phyloP scores from a whole-genome alignment of 2,797 vertebrate species.

The Anableps anableps region DNA sequence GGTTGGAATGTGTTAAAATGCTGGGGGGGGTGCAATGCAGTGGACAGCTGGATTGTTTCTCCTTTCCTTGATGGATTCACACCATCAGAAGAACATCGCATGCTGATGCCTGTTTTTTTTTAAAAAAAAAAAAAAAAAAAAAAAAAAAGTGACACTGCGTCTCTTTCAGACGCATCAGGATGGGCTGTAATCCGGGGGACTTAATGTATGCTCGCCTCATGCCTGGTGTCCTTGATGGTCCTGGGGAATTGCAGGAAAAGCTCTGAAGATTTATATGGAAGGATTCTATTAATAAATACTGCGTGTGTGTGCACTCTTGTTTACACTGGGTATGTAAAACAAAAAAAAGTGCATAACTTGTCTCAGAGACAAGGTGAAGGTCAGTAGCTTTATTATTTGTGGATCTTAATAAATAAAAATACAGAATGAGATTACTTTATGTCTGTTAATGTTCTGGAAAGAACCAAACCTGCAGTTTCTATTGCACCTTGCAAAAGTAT shows the following conservation, averaged over 20 bases:
- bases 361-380: constrained; percentile 3
- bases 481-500: not conserved
- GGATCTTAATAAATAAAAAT: not conserved
- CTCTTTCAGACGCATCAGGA: constrained; percentile 42
- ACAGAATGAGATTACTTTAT: not conserved
- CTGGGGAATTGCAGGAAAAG: not conserved
- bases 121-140: constrained; percentile 14
- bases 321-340: not conserved
- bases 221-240: constrained; percentile 23
- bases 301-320: not conserved
- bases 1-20: constrained; percentile 53
- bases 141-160: constrained; percentile 49
- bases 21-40: constrained; percentile 49
- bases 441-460: not conserved
- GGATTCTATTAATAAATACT: not conserved
- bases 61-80: constrained; percentile 62
- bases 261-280: constrained; percentile 2
- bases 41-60: constrained; percentile 72
- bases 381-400: not conserved
- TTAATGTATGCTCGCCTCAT: constrained; percentile 22
- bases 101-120: constrained; percentile 36
- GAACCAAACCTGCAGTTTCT: too few species aligned
- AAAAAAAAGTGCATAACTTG: not conserved
- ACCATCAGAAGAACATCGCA: constrained; percentile 69
- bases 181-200: constrained; percentile 16